A percentile compares a stretch with the other conserved stretches of the same genome.
phyloP scores from a whole-genome alignment of 2,113 vertebrate species.

The Serinus canaria region DNA sequence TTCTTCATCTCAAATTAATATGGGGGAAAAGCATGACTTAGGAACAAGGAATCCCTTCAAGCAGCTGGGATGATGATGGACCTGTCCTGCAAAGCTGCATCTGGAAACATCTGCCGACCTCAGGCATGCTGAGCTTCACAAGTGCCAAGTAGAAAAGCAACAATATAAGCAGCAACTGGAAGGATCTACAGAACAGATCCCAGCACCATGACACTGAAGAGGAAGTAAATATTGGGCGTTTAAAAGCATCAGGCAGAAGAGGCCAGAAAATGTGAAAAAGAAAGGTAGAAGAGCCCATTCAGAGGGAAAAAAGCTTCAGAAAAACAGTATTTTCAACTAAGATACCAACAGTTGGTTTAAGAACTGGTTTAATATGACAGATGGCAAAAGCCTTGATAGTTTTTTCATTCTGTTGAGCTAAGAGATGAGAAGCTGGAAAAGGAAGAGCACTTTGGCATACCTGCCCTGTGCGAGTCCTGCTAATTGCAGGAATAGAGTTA shows the following conservation, averaged over 20 bases:
- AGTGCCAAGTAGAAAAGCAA: neutral
- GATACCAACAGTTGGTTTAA: neutral
- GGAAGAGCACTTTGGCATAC: neutral
- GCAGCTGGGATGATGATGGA: neutral
- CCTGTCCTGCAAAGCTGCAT: neutral
- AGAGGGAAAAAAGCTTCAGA: neutral
- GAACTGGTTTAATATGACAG: neutral
- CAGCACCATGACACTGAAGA: neutral
- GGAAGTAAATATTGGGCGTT: neutral
- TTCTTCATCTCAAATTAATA: neutral
- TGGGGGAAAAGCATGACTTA: neutral
- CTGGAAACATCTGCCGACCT: neutral
- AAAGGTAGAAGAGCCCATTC: neutral
- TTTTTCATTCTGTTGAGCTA: neutral
- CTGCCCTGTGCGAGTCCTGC: neutral
- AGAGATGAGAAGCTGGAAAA: neutral
- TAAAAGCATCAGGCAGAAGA: neutral
- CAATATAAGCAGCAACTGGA: neutral
- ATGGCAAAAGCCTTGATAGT: neutral
- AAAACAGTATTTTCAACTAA: neutral
- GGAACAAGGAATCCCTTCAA: neutral
- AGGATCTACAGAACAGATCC: neutral
- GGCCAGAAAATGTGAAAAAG: neutral
- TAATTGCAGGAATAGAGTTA: neutral
- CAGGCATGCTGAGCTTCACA: neutral